Evolutionary conservation across 2,113 vertebrate species (phyloP), one percentile per base, ranked within the genome.

Genomic region (Podarcis muralis): DNA sequence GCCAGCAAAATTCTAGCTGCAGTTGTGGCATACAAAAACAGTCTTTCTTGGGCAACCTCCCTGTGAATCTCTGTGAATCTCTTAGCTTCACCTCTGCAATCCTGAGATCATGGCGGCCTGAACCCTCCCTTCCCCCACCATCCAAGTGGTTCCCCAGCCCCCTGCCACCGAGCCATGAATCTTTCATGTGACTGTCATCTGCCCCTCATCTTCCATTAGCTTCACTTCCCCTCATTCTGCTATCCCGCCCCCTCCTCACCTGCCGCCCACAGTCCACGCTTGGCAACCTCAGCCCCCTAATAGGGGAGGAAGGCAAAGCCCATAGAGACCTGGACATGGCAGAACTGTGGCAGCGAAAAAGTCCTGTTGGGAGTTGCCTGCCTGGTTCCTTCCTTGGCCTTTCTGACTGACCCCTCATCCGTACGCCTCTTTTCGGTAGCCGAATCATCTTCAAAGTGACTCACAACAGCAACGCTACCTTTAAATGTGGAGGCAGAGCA

Each of bases 91-190:
- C 12, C 48, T 59, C 32, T 22, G 5, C 23, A 1, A 7, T 13
- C 23, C 4, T 0, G 15, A 35, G 0, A 0, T 25, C 85, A 0
- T 1, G 35, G 1, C 15, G 5, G 1, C 0, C 0, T 27, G 0
- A 53, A 0, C 75, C 53, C 25, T 4, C 9, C 74, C 8, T 32
- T 12, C 23, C 65, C 88, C 27, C 48, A 53, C 48, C 48, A 53
- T 53, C 48, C 48, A 2, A 25, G 32, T 18, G 0, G 18, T 9
- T 16, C 3, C 0, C 9, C 75, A 11, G 59, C 65, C 57, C 76
- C 80, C 82, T 37, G 20, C 76, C 5, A 65, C 48, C 5, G 3
- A 27, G 9, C 6, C 0, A 0, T 66, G 27, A 0, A 9, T 20
- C 4, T 69, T 57, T 40, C 62, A 2, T 13, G 0, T 12, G 0